Evolutionary conservation across 2,113 vertebrate species (phyloP).

Genomic region (Catagonus wagneri): DNA sequence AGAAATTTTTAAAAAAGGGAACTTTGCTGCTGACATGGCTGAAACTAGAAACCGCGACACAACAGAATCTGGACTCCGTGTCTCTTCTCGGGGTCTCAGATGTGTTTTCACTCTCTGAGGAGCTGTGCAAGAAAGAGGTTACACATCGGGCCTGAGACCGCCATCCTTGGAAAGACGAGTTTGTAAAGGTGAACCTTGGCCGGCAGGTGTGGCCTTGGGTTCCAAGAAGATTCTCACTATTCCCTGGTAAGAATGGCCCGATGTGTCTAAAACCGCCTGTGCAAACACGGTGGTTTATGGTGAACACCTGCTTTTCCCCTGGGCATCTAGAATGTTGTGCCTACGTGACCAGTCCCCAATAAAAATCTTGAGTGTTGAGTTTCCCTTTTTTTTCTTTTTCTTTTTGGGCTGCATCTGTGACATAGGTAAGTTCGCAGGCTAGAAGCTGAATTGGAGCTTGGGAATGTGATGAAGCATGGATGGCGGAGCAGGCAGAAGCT

Average conservation of each 20-base stretch:
- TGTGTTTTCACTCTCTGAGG: neutral
- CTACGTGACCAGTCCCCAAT: neutral
- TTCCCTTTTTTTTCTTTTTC: neutral
- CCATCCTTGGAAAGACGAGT: neutral
- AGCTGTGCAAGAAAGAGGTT: neutral
- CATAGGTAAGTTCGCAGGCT: too few species aligned
- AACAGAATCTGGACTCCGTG: neutral
- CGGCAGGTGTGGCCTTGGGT: neutral
- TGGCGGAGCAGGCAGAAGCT: too few species aligned
- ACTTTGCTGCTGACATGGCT: neutral
- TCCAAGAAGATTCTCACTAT: neutral
- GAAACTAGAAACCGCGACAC: neutral
- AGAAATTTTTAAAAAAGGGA: neutral
- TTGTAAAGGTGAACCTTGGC: neutral
- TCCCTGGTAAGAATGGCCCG: neutral
- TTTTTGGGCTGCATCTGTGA: too few species aligned
- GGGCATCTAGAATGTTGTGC: neutral
- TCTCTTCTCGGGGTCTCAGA: neutral
- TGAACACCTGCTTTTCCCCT: neutral
- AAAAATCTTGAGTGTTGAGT: neutral
- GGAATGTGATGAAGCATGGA: too few species aligned
- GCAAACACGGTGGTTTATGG: neutral
- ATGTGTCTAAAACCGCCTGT: neutral
- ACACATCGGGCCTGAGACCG: fast-evolving
- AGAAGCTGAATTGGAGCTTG: too few species aligned